Evolutionary conservation across 2,888 invertebrate species (phyloP).

Genomic region (Apamea monoglypha): DNA sequence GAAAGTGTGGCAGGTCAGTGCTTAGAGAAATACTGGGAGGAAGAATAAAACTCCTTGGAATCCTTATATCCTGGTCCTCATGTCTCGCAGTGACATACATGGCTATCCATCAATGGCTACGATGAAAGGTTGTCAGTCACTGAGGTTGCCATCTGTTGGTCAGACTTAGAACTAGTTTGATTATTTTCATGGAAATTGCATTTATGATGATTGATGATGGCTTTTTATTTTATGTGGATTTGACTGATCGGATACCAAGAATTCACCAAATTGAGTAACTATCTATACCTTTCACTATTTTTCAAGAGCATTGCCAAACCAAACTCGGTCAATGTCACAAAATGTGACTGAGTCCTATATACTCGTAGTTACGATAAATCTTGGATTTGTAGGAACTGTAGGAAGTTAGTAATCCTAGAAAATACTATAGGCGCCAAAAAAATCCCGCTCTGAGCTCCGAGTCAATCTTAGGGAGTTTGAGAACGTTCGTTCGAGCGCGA

Average conservation of each 20-base stretch:
- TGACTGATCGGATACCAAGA: background rate
- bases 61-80: background rate
- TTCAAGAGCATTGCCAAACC: background rate
- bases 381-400: background rate
- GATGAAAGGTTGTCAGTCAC: background rate
- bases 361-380: background rate
- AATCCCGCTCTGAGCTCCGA: slow-evolving; percentile 9
- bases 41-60: slow-evolving; percentile 4
- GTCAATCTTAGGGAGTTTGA: slow-evolving; percentile 49
- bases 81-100: background rate
- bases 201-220: background rate
- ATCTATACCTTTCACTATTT: too few species aligned
- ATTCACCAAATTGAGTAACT: background rate
- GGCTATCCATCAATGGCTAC: background rate
- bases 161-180: background rate
- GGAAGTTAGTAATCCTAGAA: background rate
- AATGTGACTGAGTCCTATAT: background rate
- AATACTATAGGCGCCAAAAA: slow-evolving; percentile 38
- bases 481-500: slow-evolving; percentile 27
- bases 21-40: background rate
- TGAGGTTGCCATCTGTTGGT: slow-evolving; percentile 10
- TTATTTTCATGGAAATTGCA: background rate
- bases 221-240: background rate
- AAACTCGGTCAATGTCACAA: background rate
- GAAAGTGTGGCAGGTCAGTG: background rate